Percentiles rank a stretch among this genome's conserved stretches.
These are phyloP conservation scores for Catamblyrhynchus diadema DNA, from an alignment of 2,797 vertebrate genomes.

Conservation along the genomic window DNA sequence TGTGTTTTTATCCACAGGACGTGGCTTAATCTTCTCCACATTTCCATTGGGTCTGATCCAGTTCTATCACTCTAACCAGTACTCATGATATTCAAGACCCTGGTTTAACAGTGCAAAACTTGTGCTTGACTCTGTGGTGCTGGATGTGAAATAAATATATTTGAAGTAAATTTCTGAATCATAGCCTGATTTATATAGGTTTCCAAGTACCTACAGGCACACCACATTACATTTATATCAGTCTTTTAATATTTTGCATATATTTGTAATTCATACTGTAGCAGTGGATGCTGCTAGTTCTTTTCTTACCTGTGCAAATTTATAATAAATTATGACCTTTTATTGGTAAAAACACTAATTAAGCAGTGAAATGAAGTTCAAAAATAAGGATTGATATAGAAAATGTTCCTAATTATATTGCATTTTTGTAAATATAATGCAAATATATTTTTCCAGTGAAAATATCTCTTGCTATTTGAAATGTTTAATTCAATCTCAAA, in stretches of 20 bases:
- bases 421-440: background rate
- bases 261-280: background rate
- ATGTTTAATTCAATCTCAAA: background rate
- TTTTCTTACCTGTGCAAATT: background rate
- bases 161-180: background rate
- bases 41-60: background rate
- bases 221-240: background rate
- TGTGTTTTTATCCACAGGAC: background rate
- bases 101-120: background rate
- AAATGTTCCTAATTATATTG: background rate
- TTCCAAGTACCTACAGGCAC: background rate
- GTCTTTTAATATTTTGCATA: background rate
- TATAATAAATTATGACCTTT: background rate
- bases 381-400: background rate
- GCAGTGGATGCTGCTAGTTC: background rate
- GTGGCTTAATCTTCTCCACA: background rate
- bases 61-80: background rate
- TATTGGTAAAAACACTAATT: background rate
- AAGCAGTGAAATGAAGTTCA: background rate
- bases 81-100: background rate
- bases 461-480: background rate
- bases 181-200: background rate
- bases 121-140: background rate
- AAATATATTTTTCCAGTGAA: background rate
- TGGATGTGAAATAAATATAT: background rate